These are phyloP conservation scores for Leptopilina myrica DNA, from an alignment of 2,888 invertebrate species.

Conservation along the genomic window DNA sequence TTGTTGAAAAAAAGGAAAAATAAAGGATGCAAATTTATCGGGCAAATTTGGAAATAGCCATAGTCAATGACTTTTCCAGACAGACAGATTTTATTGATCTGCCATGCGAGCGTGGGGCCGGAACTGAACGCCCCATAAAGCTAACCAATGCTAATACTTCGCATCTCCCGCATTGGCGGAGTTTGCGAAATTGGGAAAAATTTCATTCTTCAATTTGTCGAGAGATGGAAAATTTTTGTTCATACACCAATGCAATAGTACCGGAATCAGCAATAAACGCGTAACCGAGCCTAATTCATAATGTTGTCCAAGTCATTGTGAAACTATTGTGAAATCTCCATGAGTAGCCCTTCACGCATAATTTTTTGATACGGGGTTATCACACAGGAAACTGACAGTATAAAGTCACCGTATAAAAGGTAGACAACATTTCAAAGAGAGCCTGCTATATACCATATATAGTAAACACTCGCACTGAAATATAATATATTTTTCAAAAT, in stretches of 20 bases:
- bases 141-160: constrained; percentile 81
- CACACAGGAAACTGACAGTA: constrained; percentile 71
- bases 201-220: constrained; percentile 47
- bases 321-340: constrained; percentile 59
- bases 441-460: background rate
- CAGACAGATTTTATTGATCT: constrained; percentile 75
- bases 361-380: constrained; percentile 63
- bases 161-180: constrained; percentile 73
- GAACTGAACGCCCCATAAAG: constrained; percentile 81
- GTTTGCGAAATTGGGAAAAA: constrained; percentile 56
- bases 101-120: constrained; percentile 63
- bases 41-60: constrained; percentile 47
- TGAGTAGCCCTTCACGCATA: constrained; percentile 59
- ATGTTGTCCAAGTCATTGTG: constrained; percentile 69
- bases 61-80: constrained; percentile 72
- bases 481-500: constrained; percentile 12
- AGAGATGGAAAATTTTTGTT: constrained; percentile 57
- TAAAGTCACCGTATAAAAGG: constrained; percentile 67
- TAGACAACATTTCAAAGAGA: constrained; percentile 58
- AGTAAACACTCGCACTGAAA: constrained; percentile 2
- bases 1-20: too few species aligned
- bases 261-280: constrained; percentile 75
- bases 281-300: constrained; percentile 76
- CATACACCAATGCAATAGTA: constrained; percentile 64
- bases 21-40: background rate